A percentile compares a stretch with the other conserved stretches of the same genome.
Evolutionary conservation across 2,113 vertebrate genomes (phyloP).

Genomic region (Laticauda laticaudata): DNA sequence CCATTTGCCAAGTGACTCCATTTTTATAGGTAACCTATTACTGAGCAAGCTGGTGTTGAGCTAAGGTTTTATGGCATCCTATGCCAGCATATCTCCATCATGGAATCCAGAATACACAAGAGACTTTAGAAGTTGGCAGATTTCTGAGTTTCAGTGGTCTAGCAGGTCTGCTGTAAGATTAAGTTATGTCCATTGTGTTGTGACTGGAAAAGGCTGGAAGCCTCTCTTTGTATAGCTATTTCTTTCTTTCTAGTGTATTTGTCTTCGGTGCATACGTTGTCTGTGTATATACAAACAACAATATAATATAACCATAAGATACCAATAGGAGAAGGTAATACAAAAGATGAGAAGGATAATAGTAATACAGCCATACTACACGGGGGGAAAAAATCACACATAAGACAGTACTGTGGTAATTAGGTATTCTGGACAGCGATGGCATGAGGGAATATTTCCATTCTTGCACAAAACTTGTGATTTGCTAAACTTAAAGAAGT

Average conservation of each 20-base stretch:
- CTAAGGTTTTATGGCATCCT: neutral
- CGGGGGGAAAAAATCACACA: neutral
- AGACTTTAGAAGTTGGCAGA: neutral
- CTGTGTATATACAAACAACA: neutral
- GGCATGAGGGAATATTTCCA: neutral
- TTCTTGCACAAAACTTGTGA: neutral
- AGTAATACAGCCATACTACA: neutral
- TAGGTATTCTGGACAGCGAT: neutral
- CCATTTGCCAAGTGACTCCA: neutral
- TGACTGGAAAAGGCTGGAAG: neutral
- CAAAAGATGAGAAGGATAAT: neutral
- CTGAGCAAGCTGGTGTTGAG: neutral
- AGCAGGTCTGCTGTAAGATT: neutral
- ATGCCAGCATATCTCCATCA: neutral
- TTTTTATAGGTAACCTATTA: neutral
- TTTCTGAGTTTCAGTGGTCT: neutral
- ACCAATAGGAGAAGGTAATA: neutral
- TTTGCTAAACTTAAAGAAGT: neutral
- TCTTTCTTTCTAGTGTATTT: neutral
- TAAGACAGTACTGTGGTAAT: neutral
- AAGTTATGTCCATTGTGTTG: neutral
- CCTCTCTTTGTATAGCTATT: neutral
- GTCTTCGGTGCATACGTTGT: neutral
- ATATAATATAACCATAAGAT: neutral
- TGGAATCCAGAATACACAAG: neutral